Evolutionary conservation across 1,140 invertebrate species (phyloP).

Genomic region (Trachymyrmex cornetzi): DNA sequence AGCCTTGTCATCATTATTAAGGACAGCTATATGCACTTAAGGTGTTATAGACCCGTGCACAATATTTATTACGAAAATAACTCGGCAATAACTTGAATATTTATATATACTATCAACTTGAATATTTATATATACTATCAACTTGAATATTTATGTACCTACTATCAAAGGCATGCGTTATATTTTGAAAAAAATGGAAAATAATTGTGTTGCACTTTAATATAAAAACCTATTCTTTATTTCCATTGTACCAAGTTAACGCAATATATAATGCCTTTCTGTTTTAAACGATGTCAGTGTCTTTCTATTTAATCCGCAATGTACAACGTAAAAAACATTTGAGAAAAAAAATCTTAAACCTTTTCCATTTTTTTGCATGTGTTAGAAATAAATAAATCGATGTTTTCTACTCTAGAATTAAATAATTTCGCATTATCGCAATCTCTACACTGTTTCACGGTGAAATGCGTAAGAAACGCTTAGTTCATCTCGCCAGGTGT

Average conservation of each 20-base stretch:
- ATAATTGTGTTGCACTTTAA: slow-evolving; percentile 16
- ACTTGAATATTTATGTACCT: not conserved
- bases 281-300: not conserved
- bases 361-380: not conserved
- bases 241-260: slow-evolving; percentile 15
- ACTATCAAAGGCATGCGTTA: slow-evolving; percentile 23
- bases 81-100: slow-evolving; percentile 35
- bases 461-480: slow-evolving; percentile 7
- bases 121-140: not conserved
- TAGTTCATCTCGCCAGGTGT: slow-evolving; percentile 27
- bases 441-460: not conserved
- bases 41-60: slow-evolving; percentile 41
- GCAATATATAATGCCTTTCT: slow-evolving; percentile 15
- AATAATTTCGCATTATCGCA: slow-evolving; percentile 17
- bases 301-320: not conserved
- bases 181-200: slow-evolving; percentile 3
- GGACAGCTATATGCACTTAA: slow-evolving; percentile 40
- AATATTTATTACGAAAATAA: slow-evolving; percentile 57
- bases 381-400: not conserved
- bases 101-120: too few relatives aligned
- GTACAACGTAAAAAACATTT: not conserved
- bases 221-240: slow-evolving; percentile 50
- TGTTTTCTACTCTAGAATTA: not conserved
- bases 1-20: slow-evolving; percentile 62
- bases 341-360: not conserved